Evolutionary conservation across 2,113 vertebrate genomes (phyloP).

Genomic region (Gorsachius goisagi): DNA sequence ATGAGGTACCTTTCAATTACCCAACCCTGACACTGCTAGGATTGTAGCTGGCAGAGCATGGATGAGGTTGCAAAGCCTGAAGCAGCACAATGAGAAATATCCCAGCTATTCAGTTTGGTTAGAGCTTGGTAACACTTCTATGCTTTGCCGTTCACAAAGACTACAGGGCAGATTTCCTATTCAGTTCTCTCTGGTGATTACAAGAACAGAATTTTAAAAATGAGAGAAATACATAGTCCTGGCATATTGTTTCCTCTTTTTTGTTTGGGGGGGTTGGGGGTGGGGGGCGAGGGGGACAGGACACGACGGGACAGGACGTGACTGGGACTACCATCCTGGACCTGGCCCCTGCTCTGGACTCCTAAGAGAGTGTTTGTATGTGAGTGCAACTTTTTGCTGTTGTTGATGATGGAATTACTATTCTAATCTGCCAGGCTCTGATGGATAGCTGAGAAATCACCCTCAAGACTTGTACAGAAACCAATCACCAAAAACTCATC

Average conservation of each 20-base stretch:
- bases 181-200: background rate
- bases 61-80: background rate
- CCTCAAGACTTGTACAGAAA: background rate
- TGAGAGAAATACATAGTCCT: background rate
- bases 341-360: background rate
- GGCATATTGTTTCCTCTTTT: background rate
- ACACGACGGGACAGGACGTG: too few relatives aligned
- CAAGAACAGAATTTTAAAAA: background rate
- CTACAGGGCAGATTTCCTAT: background rate
- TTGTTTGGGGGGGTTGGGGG: too few relatives aligned
- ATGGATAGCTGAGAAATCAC: slow-evolving; percentile 12
- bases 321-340: background rate
- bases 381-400: background rate
- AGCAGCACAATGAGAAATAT: background rate
- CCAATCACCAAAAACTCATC: background rate
- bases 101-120: background rate
- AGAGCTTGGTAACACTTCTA: background rate
- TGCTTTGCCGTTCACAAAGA: background rate
- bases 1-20: background rate
- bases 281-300: too few relatives aligned
- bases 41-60: background rate
- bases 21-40: background rate
- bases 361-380: background rate
- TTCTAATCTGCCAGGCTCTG: slow-evolving; percentile 3
- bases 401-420: slow-evolving; percentile 24